These are phyloP conservation scores for Apoderus coryli DNA, from an alignment of 2,888 invertebrate species.

Conservation along the genomic window DNA sequence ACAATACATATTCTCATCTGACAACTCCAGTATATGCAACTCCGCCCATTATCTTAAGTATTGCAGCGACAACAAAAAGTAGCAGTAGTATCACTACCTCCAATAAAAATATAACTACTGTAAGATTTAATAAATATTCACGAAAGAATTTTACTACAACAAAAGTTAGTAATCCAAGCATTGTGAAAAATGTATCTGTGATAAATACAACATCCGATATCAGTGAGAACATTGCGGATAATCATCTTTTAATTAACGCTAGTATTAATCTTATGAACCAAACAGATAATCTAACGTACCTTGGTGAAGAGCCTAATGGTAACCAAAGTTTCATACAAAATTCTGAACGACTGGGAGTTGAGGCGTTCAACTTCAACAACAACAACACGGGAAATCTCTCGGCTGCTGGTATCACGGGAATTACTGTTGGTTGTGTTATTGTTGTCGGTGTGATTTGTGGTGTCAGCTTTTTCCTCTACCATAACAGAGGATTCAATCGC, in stretches of 20 bases:
- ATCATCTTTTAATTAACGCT: constrained; percentile 19
- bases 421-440: constrained; percentile 51
- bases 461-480: constrained; percentile 52
- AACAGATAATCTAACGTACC: constrained; percentile 24
- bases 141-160: no score
- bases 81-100: no score
- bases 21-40: constrained; percentile 16
- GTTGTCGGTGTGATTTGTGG: constrained; percentile 49
- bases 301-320: constrained; percentile 20
- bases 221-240: constrained; percentile 21
- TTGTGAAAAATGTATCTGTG: no score
- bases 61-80: constrained; percentile 14
- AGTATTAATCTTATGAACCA: constrained; percentile 22
- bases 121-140: no score
- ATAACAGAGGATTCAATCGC: constrained; percentile 61
- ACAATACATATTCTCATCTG: no score
- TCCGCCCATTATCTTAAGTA: constrained; percentile 21
- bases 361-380: no score
- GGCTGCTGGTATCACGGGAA: constrained; percentile 44
- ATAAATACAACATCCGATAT: constrained; percentile 25
- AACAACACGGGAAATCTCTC: no score
- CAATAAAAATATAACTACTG: no score
- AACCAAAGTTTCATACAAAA: constrained; percentile 22
- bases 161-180: no score
- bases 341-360: constrained; percentile 19